phyloP scores from a whole-genome alignment of 2,113 vertebrate genomes.

The Stegostoma tigrinum region DNA sequence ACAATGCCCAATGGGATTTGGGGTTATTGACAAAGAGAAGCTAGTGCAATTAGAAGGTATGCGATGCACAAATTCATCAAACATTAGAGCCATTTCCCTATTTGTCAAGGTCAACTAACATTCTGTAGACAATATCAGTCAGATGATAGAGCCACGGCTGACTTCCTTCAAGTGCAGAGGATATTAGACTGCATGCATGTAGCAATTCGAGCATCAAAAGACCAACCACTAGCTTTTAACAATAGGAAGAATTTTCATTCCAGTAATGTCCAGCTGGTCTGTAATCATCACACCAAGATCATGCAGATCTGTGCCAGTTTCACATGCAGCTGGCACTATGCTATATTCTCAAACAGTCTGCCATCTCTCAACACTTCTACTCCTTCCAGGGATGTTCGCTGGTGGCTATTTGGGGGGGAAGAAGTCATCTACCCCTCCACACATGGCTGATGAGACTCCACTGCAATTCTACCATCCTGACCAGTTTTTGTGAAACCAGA shows the following conservation, averaged over 20 bases:
- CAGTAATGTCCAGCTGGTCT: slow-evolving; percentile 15
- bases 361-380: background rate
- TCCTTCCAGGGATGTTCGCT: background rate
- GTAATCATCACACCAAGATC: background rate
- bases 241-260: slow-evolving; percentile 4
- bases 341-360: background rate
- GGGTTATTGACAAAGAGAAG: no score
- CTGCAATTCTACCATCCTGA: no score
- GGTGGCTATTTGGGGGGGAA: background rate
- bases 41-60: background rate
- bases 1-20: background rate
- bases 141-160: background rate
- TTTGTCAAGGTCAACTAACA: background rate
- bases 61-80: background rate
- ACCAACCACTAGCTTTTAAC: background rate
- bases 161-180: background rate
- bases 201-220: background rate
- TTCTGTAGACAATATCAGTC: background rate
- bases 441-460: no score
- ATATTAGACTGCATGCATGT: background rate
- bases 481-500: background rate
- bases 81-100: background rate
- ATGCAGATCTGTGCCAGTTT: background rate
- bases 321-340: background rate
- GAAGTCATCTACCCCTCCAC: background rate